A percentile compares a stretch with the other conserved stretches of the same genome.
Conservation (phyloP, 2,888 invertebrate genomes). For the Eristalinus sepulchralis region DNA sequence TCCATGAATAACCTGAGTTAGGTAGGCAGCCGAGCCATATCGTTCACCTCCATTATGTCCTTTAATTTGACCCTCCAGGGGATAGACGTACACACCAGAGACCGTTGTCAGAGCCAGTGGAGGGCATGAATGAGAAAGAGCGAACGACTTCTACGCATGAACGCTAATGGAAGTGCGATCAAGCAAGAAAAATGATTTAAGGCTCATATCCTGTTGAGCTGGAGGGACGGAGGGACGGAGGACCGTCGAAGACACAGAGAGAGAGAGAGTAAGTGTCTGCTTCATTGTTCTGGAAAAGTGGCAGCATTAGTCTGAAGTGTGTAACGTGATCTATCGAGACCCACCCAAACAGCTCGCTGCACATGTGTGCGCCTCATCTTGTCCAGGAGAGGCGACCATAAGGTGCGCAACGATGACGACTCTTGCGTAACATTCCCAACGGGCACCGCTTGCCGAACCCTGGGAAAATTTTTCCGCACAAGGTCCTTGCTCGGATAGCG, state of each 20-base stretch:
- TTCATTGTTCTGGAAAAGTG: conserved; percentile 56
- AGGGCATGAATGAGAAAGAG: conserved; percentile 13
- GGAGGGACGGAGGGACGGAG: not conserved
- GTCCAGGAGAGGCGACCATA: conserved; percentile 27
- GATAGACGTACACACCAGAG: not conserved
- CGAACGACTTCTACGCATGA: conserved; percentile 52
- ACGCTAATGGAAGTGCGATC: conserved; percentile 70
- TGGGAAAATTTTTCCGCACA: conserved; percentile 56
- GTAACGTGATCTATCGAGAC: conserved; percentile 63
- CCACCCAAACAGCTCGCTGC: conserved; percentile 65
- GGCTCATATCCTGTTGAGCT: conserved; percentile 72
- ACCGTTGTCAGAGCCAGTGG: not conserved
- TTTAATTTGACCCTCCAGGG: conserved; percentile 56
- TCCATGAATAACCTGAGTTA: conserved; percentile 44
- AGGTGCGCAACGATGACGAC: conserved; percentile 31
- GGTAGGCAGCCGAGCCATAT: conserved; percentile 17
- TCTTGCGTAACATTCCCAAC: conserved; percentile 15
- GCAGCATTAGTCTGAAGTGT: conserved; percentile 34
- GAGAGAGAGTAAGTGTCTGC: conserved; percentile 3
- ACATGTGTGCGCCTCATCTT: conserved; percentile 25
- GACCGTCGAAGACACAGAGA: no score
- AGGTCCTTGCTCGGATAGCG: conserved; percentile 47
- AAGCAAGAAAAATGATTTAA: conserved; percentile 73
- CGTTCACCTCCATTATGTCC: conserved; percentile 58
- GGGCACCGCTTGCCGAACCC: conserved; percentile 7